phyloP scores from a whole-genome alignment of 2,113 vertebrate species.

The Corythornis vintsioides region DNA sequence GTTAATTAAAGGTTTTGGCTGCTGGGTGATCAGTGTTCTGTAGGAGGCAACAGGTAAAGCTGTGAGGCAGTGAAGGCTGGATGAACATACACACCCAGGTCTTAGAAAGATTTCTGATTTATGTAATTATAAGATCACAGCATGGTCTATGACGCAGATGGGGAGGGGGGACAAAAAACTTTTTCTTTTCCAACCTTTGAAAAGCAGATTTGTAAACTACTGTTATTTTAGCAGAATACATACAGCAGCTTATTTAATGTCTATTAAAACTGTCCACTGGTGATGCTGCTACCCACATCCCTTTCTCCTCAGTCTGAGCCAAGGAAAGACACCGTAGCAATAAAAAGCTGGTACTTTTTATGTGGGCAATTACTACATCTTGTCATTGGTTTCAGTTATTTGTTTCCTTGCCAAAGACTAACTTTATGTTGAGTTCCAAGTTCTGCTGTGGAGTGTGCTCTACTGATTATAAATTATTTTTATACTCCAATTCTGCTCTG shows the following conservation, averaged over 20 bases:
- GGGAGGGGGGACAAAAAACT: background rate
- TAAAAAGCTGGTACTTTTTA: background rate
- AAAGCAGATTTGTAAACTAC: background rate
- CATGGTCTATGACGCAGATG: background rate
- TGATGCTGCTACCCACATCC: background rate
- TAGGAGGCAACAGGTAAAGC: background rate
- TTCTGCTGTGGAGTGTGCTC: background rate
- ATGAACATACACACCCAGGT: background rate
- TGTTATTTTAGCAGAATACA: background rate
- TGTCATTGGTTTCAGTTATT: background rate
- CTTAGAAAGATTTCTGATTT: background rate
- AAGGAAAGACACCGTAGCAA: background rate
- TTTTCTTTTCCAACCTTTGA: background rate
- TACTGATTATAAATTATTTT: slow-evolving; percentile 13
- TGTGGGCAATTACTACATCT: background rate
- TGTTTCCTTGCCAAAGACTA: slow-evolving; percentile 12
- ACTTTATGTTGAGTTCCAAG: background rate
- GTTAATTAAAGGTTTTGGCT: background rate
- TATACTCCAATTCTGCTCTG: background rate
- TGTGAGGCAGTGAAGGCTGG: background rate
- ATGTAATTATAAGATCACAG: background rate
- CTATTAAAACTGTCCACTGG: background rate
- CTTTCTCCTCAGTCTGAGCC: background rate
- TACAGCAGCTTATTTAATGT: background rate
- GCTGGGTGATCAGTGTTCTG: background rate